Evolutionary conservation across 1,140 invertebrate genomes (phyloP).

Genomic region (Anoplolepis gracilipes): DNA sequence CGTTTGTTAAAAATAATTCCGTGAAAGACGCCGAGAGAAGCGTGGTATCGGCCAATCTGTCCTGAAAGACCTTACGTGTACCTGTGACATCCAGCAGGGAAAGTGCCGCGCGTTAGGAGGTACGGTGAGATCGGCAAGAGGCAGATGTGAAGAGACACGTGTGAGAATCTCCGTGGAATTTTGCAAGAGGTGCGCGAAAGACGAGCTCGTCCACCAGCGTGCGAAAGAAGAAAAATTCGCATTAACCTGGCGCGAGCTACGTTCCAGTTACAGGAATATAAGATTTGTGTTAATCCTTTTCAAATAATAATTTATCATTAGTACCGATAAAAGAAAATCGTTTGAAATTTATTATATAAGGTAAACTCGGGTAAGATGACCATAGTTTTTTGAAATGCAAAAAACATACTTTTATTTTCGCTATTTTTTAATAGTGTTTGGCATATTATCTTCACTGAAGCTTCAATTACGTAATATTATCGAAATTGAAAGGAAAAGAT

Average conservation of each 20-base stretch:
- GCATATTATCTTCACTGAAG: no score
- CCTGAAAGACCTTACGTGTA: slow-evolving; percentile 70
- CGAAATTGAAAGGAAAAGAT: no score
- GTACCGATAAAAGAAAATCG: slow-evolving; percentile 2
- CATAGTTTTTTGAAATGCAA: no score
- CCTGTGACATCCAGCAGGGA: slow-evolving; percentile 71
- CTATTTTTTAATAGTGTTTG: no score
- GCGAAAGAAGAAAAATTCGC: slow-evolving; percentile 63
- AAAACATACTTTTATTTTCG: no score
- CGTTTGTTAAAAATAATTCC: slow-evolving; percentile 47
- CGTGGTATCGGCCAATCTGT: slow-evolving; percentile 66
- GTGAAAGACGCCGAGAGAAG: slow-evolving; percentile 65
- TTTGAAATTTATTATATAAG: not conserved
- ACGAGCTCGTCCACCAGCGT: slow-evolving; percentile 56
- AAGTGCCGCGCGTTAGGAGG: slow-evolving; percentile 70
- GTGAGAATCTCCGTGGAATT: slow-evolving; percentile 77
- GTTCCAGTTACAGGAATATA: slow-evolving; percentile 57
- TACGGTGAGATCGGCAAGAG: slow-evolving; percentile 61
- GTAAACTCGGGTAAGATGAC: no score
- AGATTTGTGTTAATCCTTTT: slow-evolving; percentile 21
- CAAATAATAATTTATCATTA: not conserved
- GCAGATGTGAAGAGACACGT: slow-evolving; percentile 65
- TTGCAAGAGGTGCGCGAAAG: slow-evolving; percentile 72
- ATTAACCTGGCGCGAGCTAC: slow-evolving; percentile 5
- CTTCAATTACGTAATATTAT: no score